Conservation (phyloP, 2,888 invertebrate genomes). For the Microctonus hyperodae region DNA sequence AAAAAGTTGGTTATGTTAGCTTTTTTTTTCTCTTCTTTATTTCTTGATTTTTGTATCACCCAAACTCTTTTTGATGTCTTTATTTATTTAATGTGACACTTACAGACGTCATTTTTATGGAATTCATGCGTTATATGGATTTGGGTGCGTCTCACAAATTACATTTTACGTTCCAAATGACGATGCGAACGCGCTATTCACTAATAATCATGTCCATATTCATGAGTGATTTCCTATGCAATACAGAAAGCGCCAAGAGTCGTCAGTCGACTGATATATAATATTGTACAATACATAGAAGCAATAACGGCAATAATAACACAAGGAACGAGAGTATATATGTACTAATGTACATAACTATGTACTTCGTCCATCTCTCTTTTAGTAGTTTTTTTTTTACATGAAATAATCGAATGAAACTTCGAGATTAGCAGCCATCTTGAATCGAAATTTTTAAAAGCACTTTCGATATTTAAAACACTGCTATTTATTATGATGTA, state of each 20-base stretch:
- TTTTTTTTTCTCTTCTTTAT: not conserved
- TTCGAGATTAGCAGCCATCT: too few relatives aligned
- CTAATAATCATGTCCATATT: constrained; percentile 16
- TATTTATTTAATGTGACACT: constrained; percentile 23
- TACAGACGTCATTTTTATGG: constrained; percentile 15
- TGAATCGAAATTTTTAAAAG: too few relatives aligned
- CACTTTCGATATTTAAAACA: too few relatives aligned
- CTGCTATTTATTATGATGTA: too few relatives aligned
- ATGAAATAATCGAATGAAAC: too few relatives aligned
- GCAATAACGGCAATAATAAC: not conserved
- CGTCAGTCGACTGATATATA: not conserved
- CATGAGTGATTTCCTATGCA: not conserved
- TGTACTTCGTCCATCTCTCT: too few relatives aligned
- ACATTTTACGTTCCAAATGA: not conserved
- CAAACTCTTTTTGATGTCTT: not conserved
- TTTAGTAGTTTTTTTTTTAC: too few relatives aligned
- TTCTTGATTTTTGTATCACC: not conserved
- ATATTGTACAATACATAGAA: not conserved
- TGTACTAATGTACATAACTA: not conserved
- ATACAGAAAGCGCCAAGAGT: not conserved
- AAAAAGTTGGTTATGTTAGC: not conserved
- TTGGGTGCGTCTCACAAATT: not conserved
- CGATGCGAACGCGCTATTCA: not conserved
- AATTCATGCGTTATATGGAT: constrained; percentile 5
- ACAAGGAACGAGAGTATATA: not conserved